A percentile compares a stretch with the other conserved stretches of the same genome.
These are phyloP conservation scores for Coendou prehensilis DNA, from an alignment of 2,797 vertebrate genomes.

Conservation along the genomic window DNA sequence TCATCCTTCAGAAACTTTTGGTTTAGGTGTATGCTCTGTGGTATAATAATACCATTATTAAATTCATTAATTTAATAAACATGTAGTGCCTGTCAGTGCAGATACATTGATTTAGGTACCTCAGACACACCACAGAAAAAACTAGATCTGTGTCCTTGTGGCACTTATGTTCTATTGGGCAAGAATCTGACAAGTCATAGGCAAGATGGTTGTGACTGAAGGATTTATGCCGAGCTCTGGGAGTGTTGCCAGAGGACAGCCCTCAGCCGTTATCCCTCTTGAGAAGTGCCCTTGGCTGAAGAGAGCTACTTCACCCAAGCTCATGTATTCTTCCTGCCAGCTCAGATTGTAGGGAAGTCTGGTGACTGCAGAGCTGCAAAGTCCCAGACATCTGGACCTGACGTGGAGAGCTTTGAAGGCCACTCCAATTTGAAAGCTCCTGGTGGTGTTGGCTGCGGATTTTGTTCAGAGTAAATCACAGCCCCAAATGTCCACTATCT, in stretches of 20 bases:
- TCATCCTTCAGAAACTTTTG: constrained; percentile 51
- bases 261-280: not conserved
- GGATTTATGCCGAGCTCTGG: not conserved
- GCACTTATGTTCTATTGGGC: not conserved
- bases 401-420: not conserved
- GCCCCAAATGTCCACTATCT: not conserved
- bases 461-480: not conserved
- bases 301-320: not conserved
- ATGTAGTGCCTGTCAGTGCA: not conserved
- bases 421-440: not conserved
- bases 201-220: not conserved
- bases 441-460: not conserved
- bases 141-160: not conserved
- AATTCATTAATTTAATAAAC: constrained; percentile 42
- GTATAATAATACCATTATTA: not conserved
- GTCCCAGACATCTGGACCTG: not conserved
- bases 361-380: not conserved
- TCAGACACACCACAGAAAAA: not conserved
- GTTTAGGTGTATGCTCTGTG: constrained; percentile 11
- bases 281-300: constrained; percentile 47
- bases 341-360: not conserved
- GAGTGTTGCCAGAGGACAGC: not conserved
- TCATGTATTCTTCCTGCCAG: not conserved
- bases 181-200: not conserved
- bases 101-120: not conserved